These are phyloP conservation scores for Mesorhabditis spiculigera DNA, from an alignment of 2,888 invertebrate genomes.

Conservation along the genomic window DNA sequence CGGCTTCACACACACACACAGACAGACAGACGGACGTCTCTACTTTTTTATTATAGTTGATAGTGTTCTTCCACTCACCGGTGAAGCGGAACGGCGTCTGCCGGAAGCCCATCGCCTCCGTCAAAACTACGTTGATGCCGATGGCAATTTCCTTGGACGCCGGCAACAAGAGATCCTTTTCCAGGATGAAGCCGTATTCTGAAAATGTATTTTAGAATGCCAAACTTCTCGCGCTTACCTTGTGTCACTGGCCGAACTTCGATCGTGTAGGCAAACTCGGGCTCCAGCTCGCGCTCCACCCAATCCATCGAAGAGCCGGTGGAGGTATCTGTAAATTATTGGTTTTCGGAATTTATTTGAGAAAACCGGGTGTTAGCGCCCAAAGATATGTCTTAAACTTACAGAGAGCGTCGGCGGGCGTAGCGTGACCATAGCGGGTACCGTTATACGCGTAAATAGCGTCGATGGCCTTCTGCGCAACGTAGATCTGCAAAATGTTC, in stretches of 20 bases:
- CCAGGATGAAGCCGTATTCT: slow-evolving; percentile 4
- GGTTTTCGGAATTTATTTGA: not conserved
- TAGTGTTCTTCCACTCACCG: not conserved
- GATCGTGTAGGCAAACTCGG: not conserved
- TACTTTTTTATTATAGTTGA: no score
- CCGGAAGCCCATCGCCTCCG: not conserved
- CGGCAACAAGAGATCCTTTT: not conserved
- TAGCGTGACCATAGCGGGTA: not conserved
- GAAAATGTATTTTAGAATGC: slow-evolving; percentile 1
- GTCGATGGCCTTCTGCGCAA: not conserved
- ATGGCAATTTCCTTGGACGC: slow-evolving; percentile 4
- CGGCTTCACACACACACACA: no score
- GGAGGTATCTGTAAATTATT: not conserved
- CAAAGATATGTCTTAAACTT: not conserved
- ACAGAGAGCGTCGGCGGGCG: not conserved
- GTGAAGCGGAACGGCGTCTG: not conserved
- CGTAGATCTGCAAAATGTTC: slow-evolving; percentile 1
- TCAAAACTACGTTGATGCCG: not conserved
- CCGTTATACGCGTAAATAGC: not conserved
- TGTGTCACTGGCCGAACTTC: not conserved
- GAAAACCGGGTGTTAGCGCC: no score
- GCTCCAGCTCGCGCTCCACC: not conserved
- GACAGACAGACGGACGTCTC: no score
- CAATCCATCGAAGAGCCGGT: slow-evolving; percentile 2
- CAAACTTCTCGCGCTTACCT: not conserved